Evolutionary conservation across 2,113 vertebrate species (phyloP).

Genomic region (Eurypyga helias): DNA sequence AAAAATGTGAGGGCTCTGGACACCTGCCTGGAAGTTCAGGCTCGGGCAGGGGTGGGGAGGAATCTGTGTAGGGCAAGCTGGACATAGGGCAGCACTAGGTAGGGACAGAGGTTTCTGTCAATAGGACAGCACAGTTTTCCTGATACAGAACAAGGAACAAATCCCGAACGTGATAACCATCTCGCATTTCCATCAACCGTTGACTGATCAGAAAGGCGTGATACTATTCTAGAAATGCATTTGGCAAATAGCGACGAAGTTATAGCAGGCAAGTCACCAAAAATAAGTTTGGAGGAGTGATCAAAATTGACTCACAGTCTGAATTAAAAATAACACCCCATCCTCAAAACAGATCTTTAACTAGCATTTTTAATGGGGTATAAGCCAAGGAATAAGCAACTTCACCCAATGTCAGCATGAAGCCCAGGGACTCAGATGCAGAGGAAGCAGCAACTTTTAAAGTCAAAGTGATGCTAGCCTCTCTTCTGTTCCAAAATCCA

Average conservation of each 20-base stretch:
- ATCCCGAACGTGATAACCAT: background rate
- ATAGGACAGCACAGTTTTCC: background rate
- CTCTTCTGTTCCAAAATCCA: background rate
- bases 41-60: rapidly evolving
- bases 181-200: background rate
- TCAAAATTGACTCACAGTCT: background rate
- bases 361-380: background rate
- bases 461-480: background rate
- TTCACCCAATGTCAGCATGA: background rate
- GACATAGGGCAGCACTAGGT: background rate
- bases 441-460: background rate
- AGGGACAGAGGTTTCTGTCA: background rate
- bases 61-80: rapidly evolving
- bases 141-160: background rate
- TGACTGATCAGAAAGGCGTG: background rate
- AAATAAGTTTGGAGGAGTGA: background rate
- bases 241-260: background rate
- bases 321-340: background rate
- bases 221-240: background rate
- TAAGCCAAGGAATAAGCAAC: background rate
- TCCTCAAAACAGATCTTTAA: background rate
- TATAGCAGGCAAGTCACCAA: background rate
- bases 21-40: background rate
- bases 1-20: background rate
- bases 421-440: background rate